These are phyloP conservation scores for Brachypterus glaber DNA, from an alignment of 2,888 invertebrate species.

Conservation along the genomic window DNA sequence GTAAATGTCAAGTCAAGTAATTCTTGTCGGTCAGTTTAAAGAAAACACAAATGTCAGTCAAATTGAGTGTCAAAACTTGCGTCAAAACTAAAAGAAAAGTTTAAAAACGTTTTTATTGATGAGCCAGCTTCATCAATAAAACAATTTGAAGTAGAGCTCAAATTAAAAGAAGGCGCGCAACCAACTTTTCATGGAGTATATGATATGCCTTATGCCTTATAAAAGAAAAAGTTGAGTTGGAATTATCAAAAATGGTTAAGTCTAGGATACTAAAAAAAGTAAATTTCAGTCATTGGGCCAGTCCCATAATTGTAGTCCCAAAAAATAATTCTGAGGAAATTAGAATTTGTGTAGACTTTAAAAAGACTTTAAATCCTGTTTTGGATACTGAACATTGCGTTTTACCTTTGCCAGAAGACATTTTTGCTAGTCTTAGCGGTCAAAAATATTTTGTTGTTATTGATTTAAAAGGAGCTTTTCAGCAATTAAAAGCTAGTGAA, in stretches of 20 bases:
- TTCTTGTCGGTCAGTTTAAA: slow-evolving; percentile 1
- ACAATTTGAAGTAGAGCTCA: slow-evolving; percentile 10
- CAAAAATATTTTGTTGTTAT: slow-evolving; percentile 22
- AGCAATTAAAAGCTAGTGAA: slow-evolving; percentile 23
- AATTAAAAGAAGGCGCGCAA: slow-evolving; percentile 3
- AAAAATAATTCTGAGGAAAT: slow-evolving; percentile 23
- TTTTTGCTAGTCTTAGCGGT: slow-evolving; percentile 24
- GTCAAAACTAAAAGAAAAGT: slow-evolving; percentile 2
- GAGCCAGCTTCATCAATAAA: slow-evolving; percentile 7
- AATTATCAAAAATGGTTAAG: slow-evolving; percentile 18
- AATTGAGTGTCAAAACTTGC: background rate
- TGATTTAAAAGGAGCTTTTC: slow-evolving; percentile 25
- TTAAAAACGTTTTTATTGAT: background rate
- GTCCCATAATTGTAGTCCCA: slow-evolving; percentile 29
- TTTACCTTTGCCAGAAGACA: slow-evolving; percentile 27
- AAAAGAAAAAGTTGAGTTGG: slow-evolving; percentile 19
- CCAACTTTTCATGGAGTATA: slow-evolving; percentile 23
- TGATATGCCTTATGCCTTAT: slow-evolving; percentile 20
- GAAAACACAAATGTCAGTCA: background rate
- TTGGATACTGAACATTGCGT: slow-evolving; percentile 26
- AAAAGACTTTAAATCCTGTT: slow-evolving; percentile 24
- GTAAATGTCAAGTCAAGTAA: too few species aligned
- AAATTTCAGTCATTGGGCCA: slow-evolving; percentile 24
- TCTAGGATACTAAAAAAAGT: slow-evolving; percentile 20
- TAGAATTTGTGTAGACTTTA: slow-evolving; percentile 31